These are phyloP conservation scores for Diadema setosum DNA, from an alignment of 35 echinoderm and acorn worm genomes.

Conservation along the genomic window DNA sequence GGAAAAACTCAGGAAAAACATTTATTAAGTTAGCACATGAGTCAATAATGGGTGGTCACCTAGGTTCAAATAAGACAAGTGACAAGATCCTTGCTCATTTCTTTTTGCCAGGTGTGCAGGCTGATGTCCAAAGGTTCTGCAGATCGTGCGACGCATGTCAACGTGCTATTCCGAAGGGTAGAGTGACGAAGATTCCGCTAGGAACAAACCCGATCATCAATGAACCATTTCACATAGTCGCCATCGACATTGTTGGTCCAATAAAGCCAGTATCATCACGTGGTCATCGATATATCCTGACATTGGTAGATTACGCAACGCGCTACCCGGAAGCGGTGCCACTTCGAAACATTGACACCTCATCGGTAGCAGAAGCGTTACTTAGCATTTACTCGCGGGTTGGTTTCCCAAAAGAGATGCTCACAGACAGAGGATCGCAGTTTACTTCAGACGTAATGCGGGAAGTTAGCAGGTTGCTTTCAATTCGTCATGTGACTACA, in stretches of 20 bases:
- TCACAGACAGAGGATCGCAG: constrained; percentile 3
- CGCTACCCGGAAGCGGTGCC: constrained; percentile 39
- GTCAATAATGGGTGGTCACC: constrained; percentile 54
- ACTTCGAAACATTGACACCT: constrained; percentile 18
- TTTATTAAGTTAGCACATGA: no score
- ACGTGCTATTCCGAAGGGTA: neutral
- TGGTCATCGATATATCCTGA: constrained; percentile 35
- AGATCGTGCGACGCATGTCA: constrained; percentile 59
- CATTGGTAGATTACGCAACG: constrained; percentile 39
- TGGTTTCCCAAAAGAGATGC: constrained; percentile 17
- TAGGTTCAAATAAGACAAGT: constrained; percentile 47
- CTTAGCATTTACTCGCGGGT: constrained; percentile 23
- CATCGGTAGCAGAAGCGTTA: constrained; percentile 26
- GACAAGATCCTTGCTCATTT: constrained; percentile 34
- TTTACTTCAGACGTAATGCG: constrained; percentile 40
- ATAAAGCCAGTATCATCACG: neutral
- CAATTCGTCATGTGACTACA: constrained; percentile 22
- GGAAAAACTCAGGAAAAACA: no score
- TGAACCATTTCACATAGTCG: no score
- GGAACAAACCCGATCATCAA: no score
- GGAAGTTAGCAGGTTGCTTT: no score
- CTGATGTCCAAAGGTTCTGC: constrained; percentile 30
- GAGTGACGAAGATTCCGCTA: constrained; percentile 4
- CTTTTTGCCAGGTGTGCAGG: constrained; percentile 52
- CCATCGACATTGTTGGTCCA: no score